Evolutionary conservation across 2,113 vertebrate genomes (phyloP), one percentile per base, ranked within the genome.

Genomic region (Aplodontia rufa): DNA sequence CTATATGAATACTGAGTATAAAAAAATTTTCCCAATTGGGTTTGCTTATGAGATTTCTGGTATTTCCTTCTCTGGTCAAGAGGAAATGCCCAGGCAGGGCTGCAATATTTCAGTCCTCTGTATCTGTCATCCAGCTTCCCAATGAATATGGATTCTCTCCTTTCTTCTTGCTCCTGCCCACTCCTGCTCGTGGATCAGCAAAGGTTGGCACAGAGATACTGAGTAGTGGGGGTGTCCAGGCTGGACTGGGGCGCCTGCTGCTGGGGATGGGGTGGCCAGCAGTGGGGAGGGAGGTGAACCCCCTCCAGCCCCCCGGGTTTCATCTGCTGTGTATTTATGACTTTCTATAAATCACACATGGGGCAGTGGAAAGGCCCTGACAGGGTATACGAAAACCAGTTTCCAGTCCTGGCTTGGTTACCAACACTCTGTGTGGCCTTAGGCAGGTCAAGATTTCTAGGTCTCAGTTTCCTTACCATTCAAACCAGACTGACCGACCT

Each of bases 31-130:
- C 69, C 88, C 93, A 84, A 97, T 93, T 91, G 87, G 94, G 93
- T 84, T 97, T 5, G 2, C 96, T 98, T 97, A 93, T 74, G 97
- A 97, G 96, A 94, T 96, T 97, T 97, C 96, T 97, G 96, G 97
- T 94, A 97, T 97, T 98, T 97, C 94, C 94, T 97, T 96, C 96
- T 97, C 94, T 93, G 89, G 97, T 94, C 49, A 72, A 95, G 71
- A 96, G 96, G 96, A 97, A 97, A 97, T 97, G 91, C 96, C 96
- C 79, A 80, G 87, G 35, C 80, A 96, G 78, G 87, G 51, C 95
- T 92, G 95, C 83, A 84, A 60, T 87, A 81, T 95, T 96, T 96
- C 95, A 96, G 60, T 60, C 78, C 96, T 95, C 84, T 95, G 86
- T 93, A 60, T 97, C 91, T 97, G 95, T 97, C 75, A 53, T 81